Evolutionary conservation across 2,888 invertebrate genomes (phyloP).

Genomic region (Apotomis turbidana): DNA sequence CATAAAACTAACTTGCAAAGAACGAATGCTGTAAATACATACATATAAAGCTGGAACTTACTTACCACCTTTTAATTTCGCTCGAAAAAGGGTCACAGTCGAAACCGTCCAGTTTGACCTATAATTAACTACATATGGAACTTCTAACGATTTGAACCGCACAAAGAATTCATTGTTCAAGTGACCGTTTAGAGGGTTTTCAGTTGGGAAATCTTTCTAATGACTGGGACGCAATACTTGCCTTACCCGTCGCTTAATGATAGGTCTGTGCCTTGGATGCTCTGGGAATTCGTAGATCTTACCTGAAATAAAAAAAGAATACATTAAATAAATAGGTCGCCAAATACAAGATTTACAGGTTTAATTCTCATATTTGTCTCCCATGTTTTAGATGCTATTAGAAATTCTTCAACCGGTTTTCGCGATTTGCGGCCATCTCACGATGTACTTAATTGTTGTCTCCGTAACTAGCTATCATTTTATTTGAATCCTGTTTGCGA

Average conservation of each 20-base stretch:
- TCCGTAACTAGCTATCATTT: constrained; percentile 56
- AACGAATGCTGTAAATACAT: not conserved
- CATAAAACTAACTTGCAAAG: constrained; percentile 43
- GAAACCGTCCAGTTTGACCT: constrained; percentile 60
- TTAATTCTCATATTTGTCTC: constrained; percentile 12
- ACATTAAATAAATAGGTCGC: not conserved
- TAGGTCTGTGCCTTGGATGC: not conserved
- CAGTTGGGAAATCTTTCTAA: constrained; percentile 31
- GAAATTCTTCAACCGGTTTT: constrained; percentile 55
- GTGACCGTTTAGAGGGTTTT: constrained; percentile 28
- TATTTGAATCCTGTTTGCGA: constrained; percentile 61
- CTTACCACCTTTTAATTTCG: constrained; percentile 2
- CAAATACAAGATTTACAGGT: constrained; percentile 17
- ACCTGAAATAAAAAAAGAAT: constrained; percentile 62
- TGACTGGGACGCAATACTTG: constrained; percentile 29
- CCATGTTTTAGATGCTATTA: constrained; percentile 31
- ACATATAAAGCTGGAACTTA: not conserved
- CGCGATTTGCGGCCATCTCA: constrained; percentile 45
- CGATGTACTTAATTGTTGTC: constrained; percentile 61
- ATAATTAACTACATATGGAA: constrained; percentile 75
- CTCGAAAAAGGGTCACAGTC: constrained; percentile 59
- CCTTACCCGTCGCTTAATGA: constrained; percentile 22
- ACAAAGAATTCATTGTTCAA: constrained; percentile 38
- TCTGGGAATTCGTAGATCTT: constrained; percentile 46
- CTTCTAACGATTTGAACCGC: constrained; percentile 63